Evolutionary conservation across 2,888 invertebrate genomes (phyloP).

Genomic region (Graphium colonna): DNA sequence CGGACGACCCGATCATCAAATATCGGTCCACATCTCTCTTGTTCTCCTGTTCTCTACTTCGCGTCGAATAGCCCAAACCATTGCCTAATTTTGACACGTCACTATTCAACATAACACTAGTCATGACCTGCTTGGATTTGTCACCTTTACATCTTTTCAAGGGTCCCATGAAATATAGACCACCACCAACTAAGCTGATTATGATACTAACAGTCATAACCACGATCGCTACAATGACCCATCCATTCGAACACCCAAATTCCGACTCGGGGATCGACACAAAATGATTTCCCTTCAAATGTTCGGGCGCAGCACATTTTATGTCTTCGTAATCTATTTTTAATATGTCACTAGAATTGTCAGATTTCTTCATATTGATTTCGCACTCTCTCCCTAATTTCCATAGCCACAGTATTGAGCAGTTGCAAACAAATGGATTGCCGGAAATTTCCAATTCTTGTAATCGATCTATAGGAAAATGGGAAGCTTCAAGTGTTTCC

Average conservation of each 20-base stretch:
- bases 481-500: constrained; percentile 87
- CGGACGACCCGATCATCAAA: constrained; percentile 74
- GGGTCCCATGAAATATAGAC: constrained; percentile 74
- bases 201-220: constrained; percentile 77
- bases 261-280: constrained; percentile 81
- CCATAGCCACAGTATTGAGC: constrained; percentile 93
- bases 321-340: constrained; percentile 80
- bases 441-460: constrained; percentile 87
- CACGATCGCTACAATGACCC: constrained; percentile 79
- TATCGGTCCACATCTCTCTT: constrained; percentile 75
- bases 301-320: constrained; percentile 80
- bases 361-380: constrained; percentile 54
- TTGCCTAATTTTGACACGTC: constrained; percentile 74
- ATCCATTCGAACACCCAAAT: constrained; percentile 81
- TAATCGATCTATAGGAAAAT: constrained; percentile 90
- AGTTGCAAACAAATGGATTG: constrained; percentile 92
- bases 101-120: constrained; percentile 74
- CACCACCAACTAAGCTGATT: constrained; percentile 73
- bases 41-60: constrained; percentile 68
- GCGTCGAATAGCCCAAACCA: constrained; percentile 71
- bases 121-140: constrained; percentile 77
- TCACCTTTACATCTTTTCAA: constrained; percentile 75
- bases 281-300: constrained; percentile 73
- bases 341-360: constrained; percentile 58
- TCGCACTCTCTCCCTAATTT: constrained; percentile 79